These are phyloP conservation scores for Ornithorhynchus anatinus DNA, from an alignment of 2,113 vertebrate species.

Conservation along the genomic window DNA sequence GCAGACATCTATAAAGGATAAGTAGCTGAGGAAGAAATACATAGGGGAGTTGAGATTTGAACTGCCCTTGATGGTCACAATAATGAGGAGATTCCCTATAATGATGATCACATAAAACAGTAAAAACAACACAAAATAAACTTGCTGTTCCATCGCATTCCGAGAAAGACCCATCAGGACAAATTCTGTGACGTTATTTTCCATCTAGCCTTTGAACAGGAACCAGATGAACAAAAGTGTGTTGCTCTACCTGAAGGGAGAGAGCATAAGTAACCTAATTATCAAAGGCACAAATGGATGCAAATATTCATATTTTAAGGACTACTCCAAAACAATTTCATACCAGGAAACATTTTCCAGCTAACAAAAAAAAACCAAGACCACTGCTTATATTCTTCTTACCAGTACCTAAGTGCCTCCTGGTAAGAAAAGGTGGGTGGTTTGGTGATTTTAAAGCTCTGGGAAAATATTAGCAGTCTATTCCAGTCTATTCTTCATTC, in stretches of 20 bases:
- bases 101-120: conserved; percentile 28
- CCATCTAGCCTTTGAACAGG: neutral
- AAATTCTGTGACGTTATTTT: conserved; percentile 44
- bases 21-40: conserved; percentile 49
- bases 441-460: too few relatives aligned
- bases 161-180: conserved; percentile 41
- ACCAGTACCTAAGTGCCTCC: too few relatives aligned
- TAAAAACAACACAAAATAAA: conserved; percentile 45
- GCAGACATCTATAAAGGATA: conserved; percentile 47
- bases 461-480: too few relatives aligned
- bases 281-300: too few relatives aligned
- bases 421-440: too few relatives aligned
- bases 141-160: conserved; percentile 15
- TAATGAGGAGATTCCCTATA: conserved; percentile 40
- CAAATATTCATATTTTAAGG: too few relatives aligned
- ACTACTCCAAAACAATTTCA: too few relatives aligned
- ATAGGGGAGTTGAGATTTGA: conserved; percentile 33
- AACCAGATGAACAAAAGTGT: neutral
- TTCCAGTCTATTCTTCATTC: too few relatives aligned
- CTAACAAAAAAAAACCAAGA: too few relatives aligned
- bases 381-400: too few relatives aligned
- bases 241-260: neutral
- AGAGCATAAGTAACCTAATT: neutral
- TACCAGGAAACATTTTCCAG: too few relatives aligned
- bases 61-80: conserved; percentile 17